A percentile compares a stretch with the other conserved stretches of the same genome.
phyloP scores from a whole-genome alignment of 92 coral and sea anemone genomes.

The Palythoa caribaeorum region DNA sequence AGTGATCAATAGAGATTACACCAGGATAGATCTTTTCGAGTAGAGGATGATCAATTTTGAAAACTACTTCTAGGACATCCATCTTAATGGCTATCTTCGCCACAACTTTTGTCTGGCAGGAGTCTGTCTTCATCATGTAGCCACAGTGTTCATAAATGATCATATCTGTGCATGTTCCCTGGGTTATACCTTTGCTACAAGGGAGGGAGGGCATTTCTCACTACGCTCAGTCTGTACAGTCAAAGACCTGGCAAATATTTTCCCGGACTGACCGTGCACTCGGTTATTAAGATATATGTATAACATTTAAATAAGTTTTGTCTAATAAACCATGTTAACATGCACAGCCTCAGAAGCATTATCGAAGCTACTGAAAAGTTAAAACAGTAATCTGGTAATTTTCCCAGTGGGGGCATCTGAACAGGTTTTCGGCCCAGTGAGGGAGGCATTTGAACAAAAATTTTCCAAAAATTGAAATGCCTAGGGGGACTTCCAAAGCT shows the following conservation, averaged over 20 bases:
- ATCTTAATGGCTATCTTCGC: slow-evolving; percentile 58
- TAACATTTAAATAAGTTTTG: slow-evolving; percentile 1
- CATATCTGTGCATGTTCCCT: slow-evolving; percentile 67
- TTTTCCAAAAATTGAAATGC: neutral
- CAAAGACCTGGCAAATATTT: slow-evolving; percentile 10
- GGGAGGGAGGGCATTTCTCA: neutral
- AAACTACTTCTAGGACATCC: slow-evolving; percentile 65
- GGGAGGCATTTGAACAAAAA: neutral
- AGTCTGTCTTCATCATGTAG: slow-evolving; percentile 59
- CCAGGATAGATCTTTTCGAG: slow-evolving; percentile 62
- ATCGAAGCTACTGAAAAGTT: neutral
- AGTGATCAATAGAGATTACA: slow-evolving; percentile 57
- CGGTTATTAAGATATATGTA: neutral
- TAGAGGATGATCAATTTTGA: slow-evolving; percentile 61
- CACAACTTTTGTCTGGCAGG: slow-evolving; percentile 67
- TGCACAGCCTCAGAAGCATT: neutral
- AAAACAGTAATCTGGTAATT: neutral
- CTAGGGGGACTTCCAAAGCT: neutral
- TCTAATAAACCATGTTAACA: slow-evolving; percentile 9
- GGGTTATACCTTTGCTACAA: slow-evolving; percentile 66
- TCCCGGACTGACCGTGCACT: too few relatives aligned
- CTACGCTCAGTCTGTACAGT: neutral
- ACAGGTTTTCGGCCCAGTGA: neutral
- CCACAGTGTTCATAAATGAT: slow-evolving; percentile 64
- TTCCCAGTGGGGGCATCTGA: neutral